These are phyloP conservation scores for Catostomus latipinnis DNA, from an alignment of 2,797 vertebrate genomes.

Conservation along the genomic window DNA sequence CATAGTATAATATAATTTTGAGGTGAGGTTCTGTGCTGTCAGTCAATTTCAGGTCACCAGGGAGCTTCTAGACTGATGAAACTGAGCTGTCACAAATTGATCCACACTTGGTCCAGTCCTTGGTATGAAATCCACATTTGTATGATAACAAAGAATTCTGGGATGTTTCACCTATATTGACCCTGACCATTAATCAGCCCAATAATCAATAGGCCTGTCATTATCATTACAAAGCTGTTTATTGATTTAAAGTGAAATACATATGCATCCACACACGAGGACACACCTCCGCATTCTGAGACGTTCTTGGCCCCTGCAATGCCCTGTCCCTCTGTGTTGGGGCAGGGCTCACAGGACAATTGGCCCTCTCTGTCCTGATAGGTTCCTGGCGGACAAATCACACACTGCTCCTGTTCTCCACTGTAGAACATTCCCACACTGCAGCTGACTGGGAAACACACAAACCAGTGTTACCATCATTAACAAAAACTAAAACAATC, in stretches of 20 bases:
- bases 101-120: no score
- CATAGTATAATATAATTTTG: no score
- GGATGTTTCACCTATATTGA: constrained; percentile 1
- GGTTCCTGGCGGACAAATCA: constrained; percentile 85
- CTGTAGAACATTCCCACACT: constrained; percentile 88
- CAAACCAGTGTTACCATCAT: background rate
- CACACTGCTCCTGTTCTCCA: constrained; percentile 86
- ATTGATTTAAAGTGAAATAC: constrained; percentile 15
- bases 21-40: no score
- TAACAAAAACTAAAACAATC: no score
- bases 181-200: constrained; percentile 28
- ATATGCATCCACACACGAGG: constrained; percentile 23
- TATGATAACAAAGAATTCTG: constrained; percentile 13
- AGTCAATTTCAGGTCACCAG: no score
- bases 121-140: background rate
- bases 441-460: constrained; percentile 84
- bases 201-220: constrained; percentile 25
- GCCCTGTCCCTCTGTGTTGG: constrained; percentile 86
- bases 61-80: no score
- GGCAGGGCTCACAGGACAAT: constrained; percentile 92
- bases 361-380: constrained; percentile 92
- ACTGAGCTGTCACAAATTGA: no score
- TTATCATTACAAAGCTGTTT: constrained; percentile 44
- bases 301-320: constrained; percentile 86
- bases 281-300: constrained; percentile 92